A percentile compares a stretch with the other conserved stretches of the same genome.
Conservation (phyloP, 2,888 invertebrate genomes). For the Epirrita christyi region DNA sequence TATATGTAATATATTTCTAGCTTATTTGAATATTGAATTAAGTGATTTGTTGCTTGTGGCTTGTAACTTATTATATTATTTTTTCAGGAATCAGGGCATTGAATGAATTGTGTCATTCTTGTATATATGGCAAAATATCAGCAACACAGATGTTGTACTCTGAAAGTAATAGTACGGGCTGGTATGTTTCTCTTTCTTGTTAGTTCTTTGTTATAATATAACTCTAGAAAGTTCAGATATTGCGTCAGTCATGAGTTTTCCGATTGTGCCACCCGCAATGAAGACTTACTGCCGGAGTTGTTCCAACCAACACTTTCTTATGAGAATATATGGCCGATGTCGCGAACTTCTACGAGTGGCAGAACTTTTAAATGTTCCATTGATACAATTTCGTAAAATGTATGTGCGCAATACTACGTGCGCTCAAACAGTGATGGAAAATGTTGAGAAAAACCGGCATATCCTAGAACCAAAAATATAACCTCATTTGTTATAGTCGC, state of each 20-base stretch:
- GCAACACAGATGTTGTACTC: not conserved
- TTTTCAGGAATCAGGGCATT: no score
- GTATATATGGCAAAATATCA: not conserved
- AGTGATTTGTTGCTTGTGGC: no score
- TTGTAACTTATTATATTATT: no score
- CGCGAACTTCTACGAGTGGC: conserved; percentile 44
- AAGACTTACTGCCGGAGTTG: conserved; percentile 66
- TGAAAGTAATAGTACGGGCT: not conserved
- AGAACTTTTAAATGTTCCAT: conserved; percentile 53
- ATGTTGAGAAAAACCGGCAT: no score
- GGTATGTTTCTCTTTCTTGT: conserved; percentile 4
- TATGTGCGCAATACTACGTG: conserved; percentile 33
- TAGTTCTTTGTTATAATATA: conserved; percentile 29
- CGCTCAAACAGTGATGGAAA: not conserved
- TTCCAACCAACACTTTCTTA: conserved; percentile 64
- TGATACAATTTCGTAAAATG: conserved; percentile 56
- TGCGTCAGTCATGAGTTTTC: conserved; percentile 49
- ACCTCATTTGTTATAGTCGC: no score
- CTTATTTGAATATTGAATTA: no score
- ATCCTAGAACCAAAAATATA: no score
- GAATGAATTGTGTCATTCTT: no score
- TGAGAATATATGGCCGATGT: conserved; percentile 71
- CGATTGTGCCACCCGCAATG: conserved; percentile 55
- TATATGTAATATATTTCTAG: no score
- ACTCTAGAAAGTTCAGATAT: conserved; percentile 52